A percentile compares a stretch with the other conserved stretches of the same genome.
Conservation (phyloP, 2,113 vertebrate species). For the Rhea pennata region DNA sequence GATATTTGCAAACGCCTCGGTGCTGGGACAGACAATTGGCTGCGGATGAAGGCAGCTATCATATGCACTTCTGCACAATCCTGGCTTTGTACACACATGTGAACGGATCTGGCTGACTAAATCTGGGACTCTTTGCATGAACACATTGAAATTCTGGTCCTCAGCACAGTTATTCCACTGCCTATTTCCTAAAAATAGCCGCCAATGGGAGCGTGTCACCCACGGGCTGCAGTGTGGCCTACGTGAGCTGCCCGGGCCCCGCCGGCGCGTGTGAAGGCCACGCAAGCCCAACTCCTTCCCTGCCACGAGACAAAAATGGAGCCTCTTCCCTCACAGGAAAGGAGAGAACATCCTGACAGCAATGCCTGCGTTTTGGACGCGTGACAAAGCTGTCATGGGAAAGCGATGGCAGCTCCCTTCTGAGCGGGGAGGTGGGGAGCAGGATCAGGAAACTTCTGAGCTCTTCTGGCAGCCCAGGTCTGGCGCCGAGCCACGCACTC, state of each 20-base stretch:
- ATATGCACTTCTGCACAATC: not conserved
- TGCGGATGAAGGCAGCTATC: not conserved
- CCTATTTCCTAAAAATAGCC: not conserved
- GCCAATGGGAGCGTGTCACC: not conserved
- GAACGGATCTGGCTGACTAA: not conserved
- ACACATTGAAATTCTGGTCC: rapidly evolving
- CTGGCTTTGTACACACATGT: not conserved
- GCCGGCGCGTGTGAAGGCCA: not conserved
- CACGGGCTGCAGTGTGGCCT: no score
- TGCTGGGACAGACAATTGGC: not conserved
- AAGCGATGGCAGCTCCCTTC: slow-evolving; percentile 68
- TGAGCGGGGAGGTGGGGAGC: slow-evolving; percentile 64
- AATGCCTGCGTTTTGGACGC: slow-evolving; percentile 67
- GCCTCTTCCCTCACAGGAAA: slow-evolving; percentile 68
- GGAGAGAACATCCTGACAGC: slow-evolving; percentile 72
- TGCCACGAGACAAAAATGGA: slow-evolving; percentile 16
- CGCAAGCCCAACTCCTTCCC: slow-evolving; percentile 41
- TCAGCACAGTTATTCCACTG: not conserved
- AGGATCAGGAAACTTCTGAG: slow-evolving; percentile 72
- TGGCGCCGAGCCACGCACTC: slow-evolving; percentile 47
- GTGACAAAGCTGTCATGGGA: slow-evolving; percentile 73
- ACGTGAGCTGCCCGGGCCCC: no score
- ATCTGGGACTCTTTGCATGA: not conserved
- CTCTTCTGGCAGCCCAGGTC: slow-evolving; percentile 70
- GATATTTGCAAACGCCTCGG: not conserved